phyloP scores from a whole-genome alignment of 1,140 invertebrate genomes.

The Ectropis grisescens region DNA sequence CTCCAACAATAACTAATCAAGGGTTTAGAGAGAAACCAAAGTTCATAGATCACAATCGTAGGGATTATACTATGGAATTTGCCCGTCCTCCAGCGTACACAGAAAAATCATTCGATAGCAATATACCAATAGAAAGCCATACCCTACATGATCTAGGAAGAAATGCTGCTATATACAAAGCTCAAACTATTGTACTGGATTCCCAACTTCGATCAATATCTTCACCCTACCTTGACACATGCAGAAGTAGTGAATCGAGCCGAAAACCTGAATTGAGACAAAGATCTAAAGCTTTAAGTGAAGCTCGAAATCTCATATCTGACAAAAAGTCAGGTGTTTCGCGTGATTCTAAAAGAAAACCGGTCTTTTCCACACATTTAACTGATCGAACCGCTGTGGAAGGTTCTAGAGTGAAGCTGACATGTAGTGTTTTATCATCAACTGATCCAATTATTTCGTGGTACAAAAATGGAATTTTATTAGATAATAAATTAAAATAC shows the following conservation, averaged over 20 bases:
- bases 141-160: slow-evolving; percentile 3
- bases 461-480: slow-evolving; percentile 82
- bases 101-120: slow-evolving; percentile 24
- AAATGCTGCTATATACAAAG: slow-evolving; percentile 34
- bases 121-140: slow-evolving; percentile 9
- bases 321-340: slow-evolving; percentile 38
- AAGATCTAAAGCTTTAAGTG: slow-evolving; percentile 33
- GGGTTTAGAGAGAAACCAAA: slow-evolving; percentile 15
- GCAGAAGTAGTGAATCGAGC: slow-evolving; percentile 11
- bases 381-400: slow-evolving; percentile 82
- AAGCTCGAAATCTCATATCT: slow-evolving; percentile 27
- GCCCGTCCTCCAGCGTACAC: slow-evolving; percentile 34
- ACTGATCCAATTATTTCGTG: slow-evolving; percentile 86
- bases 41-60: slow-evolving; percentile 35
- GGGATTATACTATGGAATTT: slow-evolving; percentile 36
- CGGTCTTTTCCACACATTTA: slow-evolving; percentile 85
- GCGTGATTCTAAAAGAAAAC: slow-evolving; percentile 74
- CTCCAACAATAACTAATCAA: slow-evolving; percentile 10
- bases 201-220: slow-evolving; percentile 29
- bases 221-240: slow-evolving; percentile 10
- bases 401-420: slow-evolving; percentile 82
- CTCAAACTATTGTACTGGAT: slow-evolving; percentile 34
- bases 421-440: slow-evolving; percentile 86
- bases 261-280: slow-evolving; percentile 19
- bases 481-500: slow-evolving; percentile 71